These are phyloP conservation scores for Orussus abietinus DNA, from an alignment of 1,140 invertebrate genomes.

Conservation along the genomic window DNA sequence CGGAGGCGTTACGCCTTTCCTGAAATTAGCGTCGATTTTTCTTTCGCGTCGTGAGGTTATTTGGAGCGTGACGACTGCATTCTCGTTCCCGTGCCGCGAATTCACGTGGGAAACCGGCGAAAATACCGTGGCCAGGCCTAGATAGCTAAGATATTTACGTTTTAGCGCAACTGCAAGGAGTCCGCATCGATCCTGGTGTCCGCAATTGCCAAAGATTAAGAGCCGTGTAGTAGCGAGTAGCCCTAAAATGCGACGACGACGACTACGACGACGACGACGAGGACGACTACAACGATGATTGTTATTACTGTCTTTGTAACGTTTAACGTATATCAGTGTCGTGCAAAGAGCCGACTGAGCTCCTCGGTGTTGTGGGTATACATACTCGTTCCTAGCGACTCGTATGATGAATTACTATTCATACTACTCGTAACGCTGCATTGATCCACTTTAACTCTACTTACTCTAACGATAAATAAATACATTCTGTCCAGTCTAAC, in stretches of 20 bases:
- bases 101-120: too few relatives aligned
- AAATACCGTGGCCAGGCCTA: too few relatives aligned
- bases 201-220: slow-evolving; percentile 32
- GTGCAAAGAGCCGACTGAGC: slow-evolving; percentile 48
- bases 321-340: slow-evolving; percentile 53
- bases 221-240: slow-evolving; percentile 30
- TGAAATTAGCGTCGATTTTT: too few relatives aligned
- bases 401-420: slow-evolving; percentile 52
- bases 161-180: too few relatives aligned
- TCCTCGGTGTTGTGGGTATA: slow-evolving; percentile 54
- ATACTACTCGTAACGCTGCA: slow-evolving; percentile 53
- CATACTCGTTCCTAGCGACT: slow-evolving; percentile 53
- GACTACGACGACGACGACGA: slow-evolving; percentile 23
- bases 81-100: too few relatives aligned
- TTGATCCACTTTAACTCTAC: slow-evolving; percentile 53
- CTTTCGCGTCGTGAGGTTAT: too few relatives aligned
- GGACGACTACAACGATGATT: slow-evolving; percentile 21
- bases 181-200: slow-evolving; percentile 28
- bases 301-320: slow-evolving; percentile 45
- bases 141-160: too few relatives aligned
- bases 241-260: slow-evolving; percentile 13
- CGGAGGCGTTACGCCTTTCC: too few relatives aligned
- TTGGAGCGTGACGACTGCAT: too few relatives aligned
- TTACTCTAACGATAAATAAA: slow-evolving; percentile 53
- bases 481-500: slow-evolving; percentile 52